These are phyloP conservation scores for Mantis religiosa DNA, from an alignment of 2,888 invertebrate genomes.

Conservation along the genomic window DNA sequence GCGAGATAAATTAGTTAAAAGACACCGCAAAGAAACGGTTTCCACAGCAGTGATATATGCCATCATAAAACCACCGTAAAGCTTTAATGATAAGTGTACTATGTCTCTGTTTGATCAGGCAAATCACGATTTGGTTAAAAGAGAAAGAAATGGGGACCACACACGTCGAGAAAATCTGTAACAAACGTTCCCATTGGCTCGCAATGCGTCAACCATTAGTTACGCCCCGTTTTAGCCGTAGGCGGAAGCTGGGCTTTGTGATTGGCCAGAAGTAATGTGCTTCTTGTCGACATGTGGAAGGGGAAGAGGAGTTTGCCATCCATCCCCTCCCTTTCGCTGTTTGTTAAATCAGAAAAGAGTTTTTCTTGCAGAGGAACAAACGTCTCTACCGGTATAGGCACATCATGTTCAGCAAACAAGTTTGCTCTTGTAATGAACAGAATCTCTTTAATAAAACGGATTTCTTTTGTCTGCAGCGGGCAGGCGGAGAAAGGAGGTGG, in stretches of 20 bases:
- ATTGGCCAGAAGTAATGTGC: background rate
- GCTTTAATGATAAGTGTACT: background rate
- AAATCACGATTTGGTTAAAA: conserved; percentile 1
- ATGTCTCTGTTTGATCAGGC: conserved; percentile 12
- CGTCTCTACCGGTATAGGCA: background rate
- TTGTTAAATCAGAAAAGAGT: background rate
- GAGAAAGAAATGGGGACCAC: conserved; percentile 8
- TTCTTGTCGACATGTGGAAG: background rate
- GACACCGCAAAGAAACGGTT: background rate
- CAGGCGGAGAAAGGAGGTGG: background rate
- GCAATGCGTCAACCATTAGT: background rate
- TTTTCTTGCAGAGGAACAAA: background rate
- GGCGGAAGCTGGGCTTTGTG: background rate
- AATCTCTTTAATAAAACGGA: background rate
- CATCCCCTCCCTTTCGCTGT: background rate
- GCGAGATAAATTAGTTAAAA: background rate
- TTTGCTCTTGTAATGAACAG: background rate
- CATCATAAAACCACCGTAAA: background rate
- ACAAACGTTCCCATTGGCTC: background rate
- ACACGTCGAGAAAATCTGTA: conserved; percentile 19
- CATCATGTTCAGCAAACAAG: background rate
- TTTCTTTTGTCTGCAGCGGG: background rate
- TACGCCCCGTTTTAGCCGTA: conserved; percentile 10
- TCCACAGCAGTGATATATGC: background rate
- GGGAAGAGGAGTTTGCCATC: background rate